Evolutionary conservation across 2,797 vertebrate species (phyloP), one percentile per base, ranked within the genome.

Genomic region (Merluccius polli): DNA sequence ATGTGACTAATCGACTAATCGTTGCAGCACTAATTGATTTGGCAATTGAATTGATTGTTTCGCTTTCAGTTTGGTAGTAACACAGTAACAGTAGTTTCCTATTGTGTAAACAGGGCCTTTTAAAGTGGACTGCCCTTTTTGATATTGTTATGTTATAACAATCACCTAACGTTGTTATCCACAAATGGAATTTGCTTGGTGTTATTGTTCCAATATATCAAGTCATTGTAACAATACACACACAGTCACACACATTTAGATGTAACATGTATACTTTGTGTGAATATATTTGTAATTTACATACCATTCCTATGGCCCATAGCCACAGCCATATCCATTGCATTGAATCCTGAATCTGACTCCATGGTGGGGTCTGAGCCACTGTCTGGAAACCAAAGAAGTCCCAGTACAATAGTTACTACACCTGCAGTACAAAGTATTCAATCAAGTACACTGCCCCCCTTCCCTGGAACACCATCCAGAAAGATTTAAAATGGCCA

Each of bases 251-350:
- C n/a, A 65, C 10, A 27, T 65, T 12, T 59, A 59, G 44, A 52
- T 21, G 21, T 16, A 52, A 59, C 52, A 59, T 65, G 24, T 27
- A 65, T 63, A 63, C n/a, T n/a, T 63, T 1, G 52, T 52, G 21
- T 52, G 41, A 68, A 21, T 38, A n/a, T n/a, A 13, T 75, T 10
- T 36, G 18, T 59, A 71, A 31, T 30, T 38, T 77, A 90, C 93
- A 80, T 91, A 99, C 98, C 98, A 83, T 97, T 96, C 77, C 97
- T 93, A 84, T 98, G 96, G 70, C 97, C 97, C 93, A 99, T 94
- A 7, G 97, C 97, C 77, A 99, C 97, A 63, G 98, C 96, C 92
- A 99, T 95, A 88, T 99, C 98, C 98, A 99, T 98, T 35, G 97
- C 97, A 88, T 98, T 99, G 87, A 96, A 99, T 48, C 97, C 97